Percentiles rank a stretch among this genome's conserved stretches.
These are phyloP conservation scores for Oncorhynchus kisutch DNA, from an alignment of 2,113 vertebrate species.

Conservation along the genomic window DNA sequence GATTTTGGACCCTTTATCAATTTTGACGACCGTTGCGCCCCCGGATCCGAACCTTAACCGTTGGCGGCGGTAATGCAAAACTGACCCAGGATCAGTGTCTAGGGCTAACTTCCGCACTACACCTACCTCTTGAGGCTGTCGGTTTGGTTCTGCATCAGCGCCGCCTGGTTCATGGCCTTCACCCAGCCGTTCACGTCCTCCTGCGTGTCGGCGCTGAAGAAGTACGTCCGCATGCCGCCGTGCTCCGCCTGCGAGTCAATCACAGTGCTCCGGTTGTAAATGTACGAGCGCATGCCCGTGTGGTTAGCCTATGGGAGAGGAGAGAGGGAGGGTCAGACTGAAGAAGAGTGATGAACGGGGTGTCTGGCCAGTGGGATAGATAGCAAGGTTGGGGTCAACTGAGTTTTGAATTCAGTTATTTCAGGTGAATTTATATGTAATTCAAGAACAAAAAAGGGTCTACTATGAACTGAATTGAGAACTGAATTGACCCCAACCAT, in stretches of 20 bases:
- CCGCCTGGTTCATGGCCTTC: slow-evolving; percentile 90
- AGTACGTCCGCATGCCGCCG: slow-evolving; percentile 91
- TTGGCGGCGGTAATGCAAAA: too few relatives aligned
- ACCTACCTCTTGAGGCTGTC: slow-evolving; percentile 58
- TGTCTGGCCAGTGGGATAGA: slow-evolving; percentile 21
- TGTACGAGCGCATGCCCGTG: slow-evolving; percentile 87
- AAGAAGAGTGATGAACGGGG: not conserved
- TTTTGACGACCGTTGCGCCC: not conserved
- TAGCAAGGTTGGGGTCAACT: not conserved
- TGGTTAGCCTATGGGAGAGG: slow-evolving; percentile 82
- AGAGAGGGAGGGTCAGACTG: slow-evolving; percentile 15
- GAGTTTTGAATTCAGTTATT: too few relatives aligned
- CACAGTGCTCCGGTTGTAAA: slow-evolving; percentile 83
- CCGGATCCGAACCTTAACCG: not conserved
- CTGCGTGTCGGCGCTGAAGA: slow-evolving; percentile 93
- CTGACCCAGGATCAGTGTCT: too few relatives aligned
- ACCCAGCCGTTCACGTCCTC: slow-evolving; percentile 95
- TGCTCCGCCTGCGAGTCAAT: slow-evolving; percentile 89
- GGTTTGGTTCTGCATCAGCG: slow-evolving; percentile 80
- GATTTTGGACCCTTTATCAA: too few relatives aligned
- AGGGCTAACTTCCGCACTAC: not conserved
- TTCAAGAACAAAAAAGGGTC: too few relatives aligned
- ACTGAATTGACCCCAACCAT: not conserved
- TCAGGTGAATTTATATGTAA: too few relatives aligned
- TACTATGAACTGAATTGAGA: not conserved